Percentiles rank a stretch among this genome's conserved stretches.
Conservation (phyloP, 2,113 vertebrate species). For the Pelobates fuscus region DNA sequence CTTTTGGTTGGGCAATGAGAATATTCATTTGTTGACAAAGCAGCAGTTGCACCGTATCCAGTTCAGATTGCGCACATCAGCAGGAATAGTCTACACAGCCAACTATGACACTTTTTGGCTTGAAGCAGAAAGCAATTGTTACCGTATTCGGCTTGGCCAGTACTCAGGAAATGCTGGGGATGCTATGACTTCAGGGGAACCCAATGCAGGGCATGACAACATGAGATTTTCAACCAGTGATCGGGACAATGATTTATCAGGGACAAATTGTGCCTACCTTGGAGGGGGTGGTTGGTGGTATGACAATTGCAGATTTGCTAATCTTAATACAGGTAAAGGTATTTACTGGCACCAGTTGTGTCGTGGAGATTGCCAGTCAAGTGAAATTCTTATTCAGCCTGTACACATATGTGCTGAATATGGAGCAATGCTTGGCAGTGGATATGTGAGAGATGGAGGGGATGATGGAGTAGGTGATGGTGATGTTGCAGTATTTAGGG, state of each 20-base stretch:
- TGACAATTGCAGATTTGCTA: constrained; percentile 52
- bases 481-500: no score
- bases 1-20: constrained; percentile 62
- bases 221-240: constrained; percentile 66
- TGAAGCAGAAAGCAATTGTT: constrained; percentile 56
- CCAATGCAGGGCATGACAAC: constrained; percentile 62
- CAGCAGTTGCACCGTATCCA: constrained; percentile 61
- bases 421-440: constrained; percentile 32
- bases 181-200: constrained; percentile 60
- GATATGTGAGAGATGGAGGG: constrained; percentile 57
- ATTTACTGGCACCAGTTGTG: constrained; percentile 61
- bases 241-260: constrained; percentile 60
- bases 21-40: constrained; percentile 57
- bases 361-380: constrained; percentile 61
- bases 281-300: constrained; percentile 63
- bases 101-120: constrained; percentile 53
- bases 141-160: constrained; percentile 58
- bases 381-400: constrained; percentile 62
- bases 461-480: constrained; percentile 41
- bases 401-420: constrained; percentile 51
- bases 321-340: constrained; percentile 56
- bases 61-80: constrained; percentile 54
- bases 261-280: constrained; percentile 60
- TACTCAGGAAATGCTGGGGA: constrained; percentile 56
- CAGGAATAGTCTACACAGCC: constrained; percentile 4